Evolutionary conservation across 2,888 invertebrate species (phyloP), one percentile per base, ranked within the genome.

Genomic region (Onthophagus sagittarius): DNA sequence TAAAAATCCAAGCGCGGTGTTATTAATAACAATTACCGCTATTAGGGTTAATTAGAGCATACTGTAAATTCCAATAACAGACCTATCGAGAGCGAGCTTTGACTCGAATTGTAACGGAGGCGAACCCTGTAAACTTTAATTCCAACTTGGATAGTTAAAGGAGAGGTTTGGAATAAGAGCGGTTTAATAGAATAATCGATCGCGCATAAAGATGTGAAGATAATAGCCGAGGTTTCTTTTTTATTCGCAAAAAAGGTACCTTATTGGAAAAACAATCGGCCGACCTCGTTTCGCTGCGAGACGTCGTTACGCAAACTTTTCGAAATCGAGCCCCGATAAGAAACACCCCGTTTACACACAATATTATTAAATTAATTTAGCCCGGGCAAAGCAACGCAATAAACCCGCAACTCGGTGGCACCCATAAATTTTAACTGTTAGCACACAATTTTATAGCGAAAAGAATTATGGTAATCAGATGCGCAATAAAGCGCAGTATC

Each of bases 141-240:
- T 53, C 39, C 23, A 23, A 23, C 23, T 23, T 53, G 39, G 2
- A 53, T 53, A 9, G 39, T 53, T 53, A 53, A 53, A 53, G 11
- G 39, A 53, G 11, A 53, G 11, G 11, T 53, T 53, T 53, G 32
- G 11, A 53, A 4, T 33, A 53, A 53, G 11, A 33, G 5, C 33
- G 75, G 74, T 74, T 75, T 76, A 77, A 76, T 77, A 77, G 77
- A 77, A 77, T 78, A 78, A 53, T 78, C 76, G 78, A 78, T 77
- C 76, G 76, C 73, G 72, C 71, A 73, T 73, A 72, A 74, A 74
- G 70, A 77, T 77, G 77, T 78, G 78, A 77, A 76, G 73, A 76
- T 78, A 77, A 77, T 78, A 75, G 77, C 75, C 76, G 39, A 69
- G 63, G 62, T 71, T 75, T 75, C 75, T 77, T 71, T 76, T 72